These are phyloP conservation scores for Neomonachus schauinslandi DNA, from an alignment of 2,113 vertebrate genomes.

Conservation along the genomic window DNA sequence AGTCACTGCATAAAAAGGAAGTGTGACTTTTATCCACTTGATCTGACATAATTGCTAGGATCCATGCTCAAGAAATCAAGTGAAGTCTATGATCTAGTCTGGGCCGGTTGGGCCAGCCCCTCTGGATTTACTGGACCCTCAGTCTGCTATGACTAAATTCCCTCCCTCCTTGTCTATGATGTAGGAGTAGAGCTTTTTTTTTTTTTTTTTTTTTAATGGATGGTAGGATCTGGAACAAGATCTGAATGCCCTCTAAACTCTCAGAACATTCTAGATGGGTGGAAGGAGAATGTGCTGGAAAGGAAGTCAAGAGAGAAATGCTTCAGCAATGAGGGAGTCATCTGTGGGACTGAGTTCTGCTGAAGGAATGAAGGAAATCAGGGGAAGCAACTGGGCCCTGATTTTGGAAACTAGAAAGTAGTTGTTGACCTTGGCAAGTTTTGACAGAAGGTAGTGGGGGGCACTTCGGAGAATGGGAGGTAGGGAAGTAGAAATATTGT, in stretches of 20 bases:
- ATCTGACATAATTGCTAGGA: neutral
- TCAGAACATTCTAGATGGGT: neutral
- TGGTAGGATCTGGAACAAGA: neutral
- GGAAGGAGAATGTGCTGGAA: neutral
- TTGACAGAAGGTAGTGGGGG: neutral
- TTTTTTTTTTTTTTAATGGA: neutral
- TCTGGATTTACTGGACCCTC: neutral
- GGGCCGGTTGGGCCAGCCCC: neutral
- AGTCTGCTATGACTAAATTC: neutral
- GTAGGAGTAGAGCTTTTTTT: neutral
- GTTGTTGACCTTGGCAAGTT: neutral
- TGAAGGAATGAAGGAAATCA: neutral
- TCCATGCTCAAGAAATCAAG: neutral
- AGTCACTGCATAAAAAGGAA: neutral
- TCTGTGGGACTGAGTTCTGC: neutral
- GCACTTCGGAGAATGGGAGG: neutral
- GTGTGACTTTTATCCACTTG: neutral
- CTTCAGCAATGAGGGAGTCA: neutral
- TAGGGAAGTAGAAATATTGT: neutral
- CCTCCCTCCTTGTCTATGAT: neutral
- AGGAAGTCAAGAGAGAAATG: neutral
- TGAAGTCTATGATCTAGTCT: neutral
- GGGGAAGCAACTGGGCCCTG: neutral
- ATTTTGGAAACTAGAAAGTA: neutral
- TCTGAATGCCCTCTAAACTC: neutral